Evolutionary conservation across 2,797 vertebrate species (phyloP), one percentile per base, ranked within the genome.

Genomic region (Melanotaenia trifasciata): DNA sequence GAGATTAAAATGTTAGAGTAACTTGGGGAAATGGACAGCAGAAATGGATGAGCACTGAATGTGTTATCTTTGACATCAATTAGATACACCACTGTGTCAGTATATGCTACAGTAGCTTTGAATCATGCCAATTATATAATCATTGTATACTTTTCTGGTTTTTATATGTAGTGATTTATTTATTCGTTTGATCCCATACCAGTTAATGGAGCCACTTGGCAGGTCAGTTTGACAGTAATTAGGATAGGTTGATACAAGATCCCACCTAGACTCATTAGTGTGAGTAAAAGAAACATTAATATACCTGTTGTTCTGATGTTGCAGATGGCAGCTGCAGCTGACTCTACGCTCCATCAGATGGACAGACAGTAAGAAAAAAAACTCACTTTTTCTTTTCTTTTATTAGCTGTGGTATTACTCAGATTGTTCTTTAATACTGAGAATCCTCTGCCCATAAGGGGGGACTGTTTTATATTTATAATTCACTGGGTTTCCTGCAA

Each of bases 201-300:
- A 76, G 58, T 59, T 56, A 10, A 58, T 70, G 9, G 70, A 75
- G 26, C 32, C 18, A 24, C n/a, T 26, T 26, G 20, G 5, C 22
- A 53, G 50, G 22, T 53, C 53, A 16, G 24, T 28, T 54, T 79
- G 80, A 83, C 72, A 76, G 77, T 86, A 72, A 85, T 72, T 81
- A 67, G 72, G 67, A 80, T 16, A 59, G 67, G 78, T 83, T 83
- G 75, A 80, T 77, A 70, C 53, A 63, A 63, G 72, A 62, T 67
- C 10, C 82, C 76, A 73, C 61, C 78, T 62, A 36, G 62, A 70
- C 63, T 83, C 73, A 78, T 86, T 85, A 80, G 76, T 60, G 59
- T 62, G 78, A 64, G 67, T 61, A 76, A 87, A 81, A 87, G 76
- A 72, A 87, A 81, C 78, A 88, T 86, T 67, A 60, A 71, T 89